Evolutionary conservation across 2,113 vertebrate genomes (phyloP).

Genomic region (Pontoporia blainvillei): DNA sequence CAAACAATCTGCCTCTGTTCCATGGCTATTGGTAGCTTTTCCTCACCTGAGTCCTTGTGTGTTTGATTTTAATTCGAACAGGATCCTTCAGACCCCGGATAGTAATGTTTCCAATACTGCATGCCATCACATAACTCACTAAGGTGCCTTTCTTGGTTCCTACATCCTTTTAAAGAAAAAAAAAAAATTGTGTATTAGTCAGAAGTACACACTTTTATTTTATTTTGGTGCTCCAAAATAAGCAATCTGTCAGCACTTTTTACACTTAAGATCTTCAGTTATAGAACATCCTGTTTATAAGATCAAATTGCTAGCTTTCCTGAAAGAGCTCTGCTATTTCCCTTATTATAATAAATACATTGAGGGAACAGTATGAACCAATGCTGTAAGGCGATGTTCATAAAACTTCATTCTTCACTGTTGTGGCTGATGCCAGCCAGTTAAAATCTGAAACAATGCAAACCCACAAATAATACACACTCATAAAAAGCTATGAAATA

Average conservation of each 20-base stretch:
- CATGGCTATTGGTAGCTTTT: neutral
- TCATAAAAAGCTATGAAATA: conserved; percentile 69
- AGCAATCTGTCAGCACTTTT: conserved; percentile 75
- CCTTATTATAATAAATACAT: conserved; percentile 64
- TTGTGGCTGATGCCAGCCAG: conserved; percentile 46
- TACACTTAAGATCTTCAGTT: conserved; percentile 70
- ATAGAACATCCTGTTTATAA: conserved; percentile 75
- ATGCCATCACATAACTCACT: conserved; percentile 95
- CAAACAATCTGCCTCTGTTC: neutral
- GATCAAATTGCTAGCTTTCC: conserved; percentile 64
- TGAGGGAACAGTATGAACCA: neutral
- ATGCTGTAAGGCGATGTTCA: conserved; percentile 32
- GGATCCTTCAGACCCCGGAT: conserved; percentile 87
- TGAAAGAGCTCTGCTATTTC: conserved; percentile 65
- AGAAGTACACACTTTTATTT: conserved; percentile 59
- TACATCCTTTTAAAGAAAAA: conserved; percentile 77
- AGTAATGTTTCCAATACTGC: conserved; percentile 91
- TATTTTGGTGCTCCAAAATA: conserved; percentile 50
- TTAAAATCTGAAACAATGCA: conserved; percentile 72
- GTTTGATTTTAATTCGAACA: conserved; percentile 89
- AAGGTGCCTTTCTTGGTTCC: conserved; percentile 75
- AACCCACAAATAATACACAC: conserved; percentile 55
- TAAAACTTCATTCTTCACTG: conserved; percentile 47
- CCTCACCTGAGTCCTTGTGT: conserved; percentile 85
- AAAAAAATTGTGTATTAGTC: conserved; percentile 40